A percentile compares a stretch with the other conserved stretches of the same genome.
phyloP scores from a whole-genome alignment of 2,113 vertebrate genomes.

The Paracanthobrama guichenoti region DNA sequence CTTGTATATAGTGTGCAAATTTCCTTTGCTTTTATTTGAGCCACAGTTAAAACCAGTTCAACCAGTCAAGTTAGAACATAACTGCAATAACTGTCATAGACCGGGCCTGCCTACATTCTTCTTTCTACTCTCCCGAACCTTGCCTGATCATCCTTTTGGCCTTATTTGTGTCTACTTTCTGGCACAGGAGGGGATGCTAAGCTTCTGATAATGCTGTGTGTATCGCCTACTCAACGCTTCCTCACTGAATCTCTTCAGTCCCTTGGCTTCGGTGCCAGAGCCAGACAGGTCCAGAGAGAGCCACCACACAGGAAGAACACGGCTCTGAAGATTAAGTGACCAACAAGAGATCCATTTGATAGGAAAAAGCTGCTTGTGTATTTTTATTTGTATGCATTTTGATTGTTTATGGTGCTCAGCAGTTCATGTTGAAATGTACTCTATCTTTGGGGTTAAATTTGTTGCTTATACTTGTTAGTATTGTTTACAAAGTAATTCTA shows the following conservation, averaged over 20 bases:
- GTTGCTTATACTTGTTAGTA: not conserved
- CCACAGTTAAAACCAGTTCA: not conserved
- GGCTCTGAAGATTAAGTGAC: slow-evolving; percentile 61
- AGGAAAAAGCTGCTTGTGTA: slow-evolving; percentile 20
- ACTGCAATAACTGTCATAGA: not conserved
- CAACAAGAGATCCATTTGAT: not conserved
- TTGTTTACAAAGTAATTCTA: not conserved
- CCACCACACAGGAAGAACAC: slow-evolving; percentile 67
- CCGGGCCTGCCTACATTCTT: not conserved
- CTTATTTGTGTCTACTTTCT: not conserved
- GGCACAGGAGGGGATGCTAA: slow-evolving; percentile 83
- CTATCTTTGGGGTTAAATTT: not conserved
- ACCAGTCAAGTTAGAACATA: not conserved
- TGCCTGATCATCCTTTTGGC: not conserved
- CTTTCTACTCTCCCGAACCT: not conserved
- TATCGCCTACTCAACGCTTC: slow-evolving; percentile 79
- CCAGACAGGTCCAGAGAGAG: slow-evolving; percentile 77
- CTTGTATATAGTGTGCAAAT: not conserved
- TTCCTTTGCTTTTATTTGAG: not conserved
- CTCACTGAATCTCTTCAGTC: slow-evolving; percentile 81
- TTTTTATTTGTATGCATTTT: slow-evolving; percentile 15
- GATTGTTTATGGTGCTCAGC: not conserved
- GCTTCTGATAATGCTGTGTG: slow-evolving; percentile 82
- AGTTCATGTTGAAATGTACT: not conserved
- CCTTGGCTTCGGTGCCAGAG: slow-evolving; percentile 78